These are phyloP conservation scores for Cantharis rufa DNA, from an alignment of 2,888 invertebrate species.

Conservation along the genomic window DNA sequence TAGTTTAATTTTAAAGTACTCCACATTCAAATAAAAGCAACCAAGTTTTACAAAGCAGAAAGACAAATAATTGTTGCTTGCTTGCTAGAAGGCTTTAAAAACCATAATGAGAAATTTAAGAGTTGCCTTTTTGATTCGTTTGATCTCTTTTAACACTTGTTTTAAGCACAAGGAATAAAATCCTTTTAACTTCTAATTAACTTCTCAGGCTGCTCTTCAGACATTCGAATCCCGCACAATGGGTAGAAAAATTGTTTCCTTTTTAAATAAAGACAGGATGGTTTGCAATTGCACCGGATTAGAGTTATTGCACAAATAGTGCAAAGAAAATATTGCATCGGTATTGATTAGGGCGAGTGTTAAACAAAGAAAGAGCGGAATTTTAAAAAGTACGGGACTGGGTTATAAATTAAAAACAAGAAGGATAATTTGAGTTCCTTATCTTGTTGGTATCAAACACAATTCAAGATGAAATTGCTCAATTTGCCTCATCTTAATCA, in stretches of 20 bases:
- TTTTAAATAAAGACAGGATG: neutral
- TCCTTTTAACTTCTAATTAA: constrained; percentile 30
- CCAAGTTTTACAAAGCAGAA: constrained; percentile 18
- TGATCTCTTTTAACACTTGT: constrained; percentile 30
- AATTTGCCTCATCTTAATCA: constrained; percentile 41
- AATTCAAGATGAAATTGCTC: constrained; percentile 37
- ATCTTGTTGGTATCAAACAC: constrained; percentile 34
- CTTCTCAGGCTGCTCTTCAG: constrained; percentile 14
- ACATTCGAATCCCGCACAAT: neutral
- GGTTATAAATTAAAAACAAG: constrained; percentile 33
- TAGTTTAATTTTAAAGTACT: constrained; percentile 21
- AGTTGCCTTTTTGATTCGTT: constrained; percentile 30
- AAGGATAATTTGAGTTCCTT: constrained; percentile 34
- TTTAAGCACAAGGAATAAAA: constrained; percentile 28
- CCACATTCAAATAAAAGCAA: constrained; percentile 9
- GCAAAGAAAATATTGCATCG: neutral
- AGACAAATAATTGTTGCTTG: constrained; percentile 29
- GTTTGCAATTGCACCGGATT: neutral
- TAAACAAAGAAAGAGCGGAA: neutral
- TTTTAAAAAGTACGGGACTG: constrained; percentile 1
- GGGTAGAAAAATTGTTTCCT: neutral
- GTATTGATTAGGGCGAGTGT: neutral
- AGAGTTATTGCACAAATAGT: no score
- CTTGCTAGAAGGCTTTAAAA: constrained; percentile 20
- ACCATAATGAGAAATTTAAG: constrained; percentile 31